Base-by-base conservation (phyloP, 2,797 vertebrate genomes). In the Urosaurus nigricauda region DNA sequence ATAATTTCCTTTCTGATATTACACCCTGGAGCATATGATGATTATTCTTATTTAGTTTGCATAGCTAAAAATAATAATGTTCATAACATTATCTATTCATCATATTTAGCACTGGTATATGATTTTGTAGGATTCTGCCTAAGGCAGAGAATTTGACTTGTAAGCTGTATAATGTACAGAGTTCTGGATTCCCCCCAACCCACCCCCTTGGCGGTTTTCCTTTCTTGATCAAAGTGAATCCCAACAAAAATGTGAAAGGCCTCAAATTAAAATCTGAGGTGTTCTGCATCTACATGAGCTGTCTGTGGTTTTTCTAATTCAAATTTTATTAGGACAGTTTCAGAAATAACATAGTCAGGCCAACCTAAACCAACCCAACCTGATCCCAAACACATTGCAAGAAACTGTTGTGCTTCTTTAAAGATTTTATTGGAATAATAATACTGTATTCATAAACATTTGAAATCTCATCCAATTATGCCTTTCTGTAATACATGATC, bases 1-100 rank as follows among this genome's bases (percentile, higher is more conserved):
- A 89, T 74, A 80, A 35, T 24, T 82, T 79, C 19, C 79, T 90
- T 70, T 88, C 89, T 43, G 91, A 29, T 43, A 7, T 90, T 91
- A 60, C 60, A 80, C 70, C 80, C 80, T 0, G 0, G 87, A 90
- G 79, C 75, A 35, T 82, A 63, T n/a, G 35, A 13, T 47, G 3
- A 43, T 85, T 73, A 13, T 63, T 19, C 0, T 83, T 90, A 70
- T 90, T 85, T 88, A 56, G 71, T 77, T 83, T 74, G 60, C n/a
- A 21, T 47, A 77, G 8, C 65, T 80, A 0, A 2, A 35, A 86
- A 85, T 81, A 79, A 85, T 88, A 84, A 78, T 65, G 79, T n/a
- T 71, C 58, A 19, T 43, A 65, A 79, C 12, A 86, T 79, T 86
- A 90, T 71, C 16, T 73, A 51, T 58, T 84, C 84, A 75, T 37